Evolutionary conservation across 2,888 invertebrate genomes (phyloP).

Genomic region (Copidosoma aretas): DNA sequence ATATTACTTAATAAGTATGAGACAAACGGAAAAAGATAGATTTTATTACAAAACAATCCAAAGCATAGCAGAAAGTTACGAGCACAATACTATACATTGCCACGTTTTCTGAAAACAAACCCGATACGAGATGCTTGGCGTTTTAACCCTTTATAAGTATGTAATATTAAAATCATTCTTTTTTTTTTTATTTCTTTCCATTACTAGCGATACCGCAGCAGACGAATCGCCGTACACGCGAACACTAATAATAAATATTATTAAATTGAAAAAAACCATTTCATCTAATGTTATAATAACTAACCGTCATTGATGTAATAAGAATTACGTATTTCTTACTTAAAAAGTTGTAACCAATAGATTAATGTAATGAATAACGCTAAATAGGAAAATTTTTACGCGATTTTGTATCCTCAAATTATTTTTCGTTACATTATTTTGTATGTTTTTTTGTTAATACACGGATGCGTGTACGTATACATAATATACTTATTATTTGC

Average conservation of each 20-base stretch:
- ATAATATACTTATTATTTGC: constrained; percentile 26
- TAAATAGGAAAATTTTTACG: constrained; percentile 33
- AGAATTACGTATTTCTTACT: constrained; percentile 17
- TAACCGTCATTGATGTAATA: constrained; percentile 12
- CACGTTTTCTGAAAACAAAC: constrained; percentile 17
- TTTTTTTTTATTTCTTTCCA: constrained; percentile 8
- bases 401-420: constrained; percentile 21
- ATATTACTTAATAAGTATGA: neutral
- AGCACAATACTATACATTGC: constrained; percentile 20
- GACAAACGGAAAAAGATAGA: constrained; percentile 3
- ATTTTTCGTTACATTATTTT: constrained; percentile 28
- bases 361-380: constrained; percentile 19
- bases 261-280: constrained; percentile 26
- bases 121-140: constrained; percentile 1
- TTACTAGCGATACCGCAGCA: constrained; percentile 21
- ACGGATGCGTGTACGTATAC: constrained; percentile 38
- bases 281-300: constrained; percentile 12
- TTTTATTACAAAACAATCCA: neutral
- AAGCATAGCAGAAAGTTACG: constrained; percentile 39
- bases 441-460: constrained; percentile 29
- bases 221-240: constrained; percentile 26
- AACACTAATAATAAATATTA: constrained; percentile 22
- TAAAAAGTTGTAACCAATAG: constrained; percentile 28
- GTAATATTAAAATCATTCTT: constrained; percentile 1
- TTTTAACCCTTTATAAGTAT: neutral